Evolutionary conservation across 2,888 invertebrate genomes (phyloP), one percentile per base, ranked within the genome.

Genomic region (Eupithecia vulgata): DNA sequence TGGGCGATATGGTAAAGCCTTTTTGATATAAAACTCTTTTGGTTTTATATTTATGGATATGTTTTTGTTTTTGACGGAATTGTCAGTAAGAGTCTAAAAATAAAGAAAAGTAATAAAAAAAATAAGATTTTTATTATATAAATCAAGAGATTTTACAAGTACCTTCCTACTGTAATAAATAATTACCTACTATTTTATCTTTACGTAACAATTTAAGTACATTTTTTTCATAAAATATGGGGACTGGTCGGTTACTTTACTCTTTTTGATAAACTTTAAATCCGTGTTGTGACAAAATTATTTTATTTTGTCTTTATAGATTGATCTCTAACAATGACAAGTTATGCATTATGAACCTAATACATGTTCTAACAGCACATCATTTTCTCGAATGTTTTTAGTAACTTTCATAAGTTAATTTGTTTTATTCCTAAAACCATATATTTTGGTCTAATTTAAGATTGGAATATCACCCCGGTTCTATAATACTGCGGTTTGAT

Each of bases 221-320:
- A 70, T 67, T 79, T 77, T 78, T 78, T 74, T 78, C 73, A 70
- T 73, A 74, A 76, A 73, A 71, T 78, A 76, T 78, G 57, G 73
- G 72, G 75, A 77, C 65, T 61, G 15, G 21, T 71, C 30, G 37
- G n/a, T 21, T 25, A 42, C n/a, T 25, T 37, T 17, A 40, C 13
- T 15, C n/a, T 65, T 37, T 21, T 21, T 21, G 12, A 40, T 21
- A 37, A 15, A 40, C n/a, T 40, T 65, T 65, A 8, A 61, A 8
- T 61, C 7, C 17, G 34, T 17, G n/a, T 52, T 5, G 17, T 57
- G 0, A 21, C 4, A 57, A 57, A 12, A 25, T 52, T 21, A 12
- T 10, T 21, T 1, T 57, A 13, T 13, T 5, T 25, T 48, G 8
- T 8, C 48, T 52, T 52, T 4, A 52, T 52, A 25, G 13, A 10